Base-by-base conservation (phyloP, 1,140 invertebrate genomes). In the Tetraneura akinire region DNA sequence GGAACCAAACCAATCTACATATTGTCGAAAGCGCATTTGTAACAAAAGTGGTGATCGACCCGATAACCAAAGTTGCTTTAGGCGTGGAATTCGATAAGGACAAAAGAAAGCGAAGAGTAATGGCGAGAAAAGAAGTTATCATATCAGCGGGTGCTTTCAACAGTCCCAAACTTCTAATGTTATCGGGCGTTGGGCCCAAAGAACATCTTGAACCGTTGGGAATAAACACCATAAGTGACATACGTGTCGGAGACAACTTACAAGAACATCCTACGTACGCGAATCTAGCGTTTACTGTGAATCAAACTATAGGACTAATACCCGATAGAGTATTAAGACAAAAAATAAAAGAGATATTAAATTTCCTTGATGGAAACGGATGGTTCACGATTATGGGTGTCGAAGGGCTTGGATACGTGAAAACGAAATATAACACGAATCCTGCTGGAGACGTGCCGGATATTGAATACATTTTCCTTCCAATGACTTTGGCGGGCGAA, bases 211-310 rank as follows among this genome's bases (percentile, higher is more conserved):
- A 83, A 71, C 21, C 80, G 6, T 26, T 82, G 8, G 82, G 83
- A 14, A 85, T 88, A 47, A 84, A 29, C 0, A 82, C 86, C 0
- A 83, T 87, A 8, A 70, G 84, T 0, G 85, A 90, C 82, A 83
- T 89, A n/a, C 90, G 89, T 6, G 89, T 91, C 16, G 89, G 90
- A 0, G 84, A 88, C 51, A 90, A 90, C 83, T 84, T 90, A 6
- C 88, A 91, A 84, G 91, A 93, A 83, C 92, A 93, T 83, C 84
- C 91, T 37, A 92, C 91, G 0, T 88, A 91, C 64, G 90, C 89
- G 26, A 90, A 89, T 3, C 86, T 93, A 66, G 90, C 89, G 0
- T 93, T 92, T 82, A 85, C 90, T 29, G 88, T 92, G 0, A 91
- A 92, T 81, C n/a, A 73, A 47, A 83, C 83, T 4, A 85, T 91